Evolutionary conservation across 2,113 vertebrate species (phyloP).

Genomic region (Burhinus oedicnemus): DNA sequence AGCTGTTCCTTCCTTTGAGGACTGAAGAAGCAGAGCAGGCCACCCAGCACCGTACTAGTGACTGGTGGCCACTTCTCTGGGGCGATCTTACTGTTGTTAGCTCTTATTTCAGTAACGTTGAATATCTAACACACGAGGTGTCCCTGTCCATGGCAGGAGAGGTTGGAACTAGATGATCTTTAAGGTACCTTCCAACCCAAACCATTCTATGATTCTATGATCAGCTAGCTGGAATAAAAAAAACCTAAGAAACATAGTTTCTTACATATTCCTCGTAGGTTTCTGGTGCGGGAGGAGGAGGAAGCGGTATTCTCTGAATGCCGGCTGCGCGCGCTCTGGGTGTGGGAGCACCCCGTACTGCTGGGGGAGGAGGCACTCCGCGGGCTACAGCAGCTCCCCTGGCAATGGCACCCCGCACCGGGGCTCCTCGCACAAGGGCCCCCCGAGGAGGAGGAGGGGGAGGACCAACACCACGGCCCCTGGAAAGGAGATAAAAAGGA

Average conservation of each 20-base stretch:
- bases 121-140: background rate
- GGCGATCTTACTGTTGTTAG: background rate
- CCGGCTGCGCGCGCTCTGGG: conserved; percentile 85
- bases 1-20: background rate
- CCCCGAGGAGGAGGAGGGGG: conserved; percentile 78
- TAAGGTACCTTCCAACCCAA: background rate
- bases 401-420: conserved; percentile 81
- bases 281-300: conserved; percentile 83
- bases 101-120: background rate
- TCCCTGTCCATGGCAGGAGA: background rate
- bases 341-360: conserved; percentile 79
- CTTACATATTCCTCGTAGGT: conserved; percentile 93
- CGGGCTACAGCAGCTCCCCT: conserved; percentile 85
- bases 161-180: background rate
- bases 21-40: background rate
- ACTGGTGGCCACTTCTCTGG: background rate
- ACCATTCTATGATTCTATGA: background rate
- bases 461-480: conserved; percentile 89
- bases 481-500: conserved; percentile 38
- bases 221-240: background rate
- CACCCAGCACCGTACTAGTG: background rate
- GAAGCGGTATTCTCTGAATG: conserved; percentile 89
- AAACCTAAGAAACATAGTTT: background rate
- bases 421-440: conserved; percentile 84
- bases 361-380: conserved; percentile 82